Base-by-base conservation (phyloP, 2,888 invertebrate genomes). In the Ashinkailepas kermadecensis region DNA sequence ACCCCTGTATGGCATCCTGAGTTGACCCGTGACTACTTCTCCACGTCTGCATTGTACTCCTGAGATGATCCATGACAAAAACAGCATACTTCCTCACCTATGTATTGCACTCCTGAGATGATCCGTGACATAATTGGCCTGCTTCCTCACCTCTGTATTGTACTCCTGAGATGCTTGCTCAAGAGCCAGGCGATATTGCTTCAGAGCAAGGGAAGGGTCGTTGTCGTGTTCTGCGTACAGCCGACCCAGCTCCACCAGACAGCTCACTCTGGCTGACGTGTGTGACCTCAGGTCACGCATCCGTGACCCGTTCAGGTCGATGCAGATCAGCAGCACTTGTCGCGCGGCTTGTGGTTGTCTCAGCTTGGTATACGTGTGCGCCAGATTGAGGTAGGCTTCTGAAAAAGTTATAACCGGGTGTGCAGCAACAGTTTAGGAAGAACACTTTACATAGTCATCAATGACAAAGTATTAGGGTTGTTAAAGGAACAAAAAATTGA, bases 321-420 rank as follows among this genome's bases (percentile, higher is more conserved):
- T 92, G 85, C 96, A 96, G 81, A 93, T 92, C 80, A 93, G 90
- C 83, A 96, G 91, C 81, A 95, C 92, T 85, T 93, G 91, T 81
- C 93, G 93, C 10, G 97, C 97, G 87, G 96, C 95, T 79, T 93
- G 91, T 84, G 93, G 91, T 82, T 94, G 90, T 57, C 95, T 95
- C 83, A 93, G 91, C 80, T 94, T 92, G 87, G 94, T 93, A 85
- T 95, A 89, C 21, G 95, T 93, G 82, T 95, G 93, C 10, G 96
- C 97, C 86, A 97, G 90, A 88, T 97, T 97, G 85, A 97, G 92
- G 89, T 97, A 95, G 81, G 97, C 97, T 91, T 96, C 96, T 96
- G 90, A 39, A 39, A 39, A 1, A 39, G 39, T 39, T 39, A 39
- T 39, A 39, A 3, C 39, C 39, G 39, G 39, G 39, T 39, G 39